Percentiles rank a stretch among this genome's conserved stretches.
These are phyloP conservation scores for Amphiprion ocellaris DNA, from an alignment of 2,113 vertebrate genomes.

Conservation along the genomic window DNA sequence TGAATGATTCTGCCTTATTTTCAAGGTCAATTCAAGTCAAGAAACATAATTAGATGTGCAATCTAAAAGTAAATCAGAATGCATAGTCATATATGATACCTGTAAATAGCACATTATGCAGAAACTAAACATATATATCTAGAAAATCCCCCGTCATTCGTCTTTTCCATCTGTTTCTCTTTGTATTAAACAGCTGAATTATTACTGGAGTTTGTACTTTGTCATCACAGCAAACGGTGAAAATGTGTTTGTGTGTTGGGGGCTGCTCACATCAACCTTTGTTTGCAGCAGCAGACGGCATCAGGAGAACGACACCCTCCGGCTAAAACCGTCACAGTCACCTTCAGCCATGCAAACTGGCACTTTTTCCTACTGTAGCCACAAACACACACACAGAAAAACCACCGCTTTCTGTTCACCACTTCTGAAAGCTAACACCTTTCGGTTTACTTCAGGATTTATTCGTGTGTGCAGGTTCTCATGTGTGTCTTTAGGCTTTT, in stretches of 20 bases:
- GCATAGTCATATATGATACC: no score
- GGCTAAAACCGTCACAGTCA: conserved; percentile 70
- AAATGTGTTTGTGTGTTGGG: conserved; percentile 13
- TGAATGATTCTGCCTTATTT: no score
- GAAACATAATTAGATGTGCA: no score
- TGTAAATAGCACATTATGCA: no score
- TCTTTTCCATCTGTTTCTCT: fast-evolving
- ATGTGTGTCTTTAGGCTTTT: background rate
- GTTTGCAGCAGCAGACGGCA: conserved; percentile 49
- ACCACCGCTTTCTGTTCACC: no score
- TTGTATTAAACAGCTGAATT: background rate
- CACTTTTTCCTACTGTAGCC: background rate
- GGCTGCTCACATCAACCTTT: conserved; percentile 58
- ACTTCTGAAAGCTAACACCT: background rate
- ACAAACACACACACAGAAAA: conserved; percentile 11
- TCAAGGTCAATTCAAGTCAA: no score
- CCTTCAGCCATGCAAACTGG: conserved; percentile 70
- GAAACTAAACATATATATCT: no score
- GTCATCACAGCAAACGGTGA: background rate
- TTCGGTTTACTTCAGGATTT: conserved; percentile 17
- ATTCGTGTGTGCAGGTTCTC: background rate
- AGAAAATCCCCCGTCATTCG: no score
- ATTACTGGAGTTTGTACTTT: background rate
- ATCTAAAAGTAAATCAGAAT: no score
- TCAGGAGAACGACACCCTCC: conserved; percentile 62